These are phyloP conservation scores for Tetramorium simillimum DNA, from an alignment of 1,140 invertebrate genomes.

Conservation along the genomic window DNA sequence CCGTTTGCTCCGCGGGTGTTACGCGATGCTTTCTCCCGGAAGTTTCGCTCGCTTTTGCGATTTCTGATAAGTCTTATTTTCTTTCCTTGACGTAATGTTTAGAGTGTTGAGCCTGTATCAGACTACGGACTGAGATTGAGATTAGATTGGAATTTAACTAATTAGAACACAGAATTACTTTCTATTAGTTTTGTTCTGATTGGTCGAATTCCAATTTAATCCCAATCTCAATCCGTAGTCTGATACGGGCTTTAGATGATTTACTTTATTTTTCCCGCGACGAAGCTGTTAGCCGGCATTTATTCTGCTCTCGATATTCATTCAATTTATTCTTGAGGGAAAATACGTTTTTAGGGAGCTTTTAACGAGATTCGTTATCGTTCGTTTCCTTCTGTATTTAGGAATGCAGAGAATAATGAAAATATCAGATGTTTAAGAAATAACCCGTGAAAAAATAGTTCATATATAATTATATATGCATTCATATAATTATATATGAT, in stretches of 20 bases:
- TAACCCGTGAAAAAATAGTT: no score
- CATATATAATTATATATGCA: no score
- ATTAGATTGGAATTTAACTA: no score
- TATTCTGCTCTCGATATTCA: not conserved
- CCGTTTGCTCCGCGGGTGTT: not conserved
- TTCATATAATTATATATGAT: no score
- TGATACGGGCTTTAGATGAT: no score
- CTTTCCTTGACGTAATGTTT: no score
- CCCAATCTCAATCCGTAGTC: no score
- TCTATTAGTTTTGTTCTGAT: no score
- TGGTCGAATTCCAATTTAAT: no score
- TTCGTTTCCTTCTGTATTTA: not conserved
- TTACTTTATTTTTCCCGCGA: not conserved
- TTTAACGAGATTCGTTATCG: not conserved
- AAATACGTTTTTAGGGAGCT: not conserved
- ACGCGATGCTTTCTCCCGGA: constrained; percentile 22
- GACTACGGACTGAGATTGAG: no score
- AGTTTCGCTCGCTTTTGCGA: not conserved
- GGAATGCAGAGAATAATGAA: not conserved
- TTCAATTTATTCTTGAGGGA: not conserved
- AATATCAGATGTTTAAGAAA: not conserved
- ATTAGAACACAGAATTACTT: no score
- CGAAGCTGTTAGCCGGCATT: not conserved
- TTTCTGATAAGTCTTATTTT: not conserved
- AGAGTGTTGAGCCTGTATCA: no score